Conservation (phyloP, 2,113 vertebrate species). For the Rhabdornis inornatus region DNA sequence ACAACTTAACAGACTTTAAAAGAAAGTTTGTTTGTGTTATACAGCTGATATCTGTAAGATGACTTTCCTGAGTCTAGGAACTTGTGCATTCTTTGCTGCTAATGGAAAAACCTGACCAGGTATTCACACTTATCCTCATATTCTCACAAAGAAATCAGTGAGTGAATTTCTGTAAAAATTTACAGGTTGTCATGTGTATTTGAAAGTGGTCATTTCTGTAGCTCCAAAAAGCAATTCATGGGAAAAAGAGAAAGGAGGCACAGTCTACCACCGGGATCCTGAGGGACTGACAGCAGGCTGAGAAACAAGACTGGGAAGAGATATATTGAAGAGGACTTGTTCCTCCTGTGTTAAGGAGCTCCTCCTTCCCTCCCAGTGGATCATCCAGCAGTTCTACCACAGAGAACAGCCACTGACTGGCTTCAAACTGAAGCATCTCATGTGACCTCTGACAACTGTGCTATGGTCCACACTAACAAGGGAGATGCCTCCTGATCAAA, state of each 20-base stretch:
- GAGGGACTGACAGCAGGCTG: not conserved
- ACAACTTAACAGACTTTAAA: not conserved
- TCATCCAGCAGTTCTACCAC: not conserved
- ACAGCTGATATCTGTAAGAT: not conserved
- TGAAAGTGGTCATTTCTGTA: not conserved
- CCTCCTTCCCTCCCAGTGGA: not conserved
- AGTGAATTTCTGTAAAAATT: not conserved
- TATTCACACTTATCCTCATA: not conserved
- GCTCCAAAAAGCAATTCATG: not conserved
- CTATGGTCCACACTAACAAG: not conserved
- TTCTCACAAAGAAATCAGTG: not conserved
- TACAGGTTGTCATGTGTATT: not conserved
- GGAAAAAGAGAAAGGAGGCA: not conserved
- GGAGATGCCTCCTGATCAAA: not conserved
- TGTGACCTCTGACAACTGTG: not conserved
- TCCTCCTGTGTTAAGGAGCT: not conserved
- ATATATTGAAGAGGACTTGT: not conserved
- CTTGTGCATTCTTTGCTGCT: not conserved
- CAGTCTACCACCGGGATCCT: not conserved
- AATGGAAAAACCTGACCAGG: not conserved
- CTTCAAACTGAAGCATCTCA: not conserved
- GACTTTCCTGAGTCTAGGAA: not conserved
- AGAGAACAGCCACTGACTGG: not conserved
- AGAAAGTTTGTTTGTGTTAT: not conserved
- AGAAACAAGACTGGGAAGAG: not conserved